Evolutionary conservation across 2,113 vertebrate genomes (phyloP).

Genomic region (Talpa occidentalis): DNA sequence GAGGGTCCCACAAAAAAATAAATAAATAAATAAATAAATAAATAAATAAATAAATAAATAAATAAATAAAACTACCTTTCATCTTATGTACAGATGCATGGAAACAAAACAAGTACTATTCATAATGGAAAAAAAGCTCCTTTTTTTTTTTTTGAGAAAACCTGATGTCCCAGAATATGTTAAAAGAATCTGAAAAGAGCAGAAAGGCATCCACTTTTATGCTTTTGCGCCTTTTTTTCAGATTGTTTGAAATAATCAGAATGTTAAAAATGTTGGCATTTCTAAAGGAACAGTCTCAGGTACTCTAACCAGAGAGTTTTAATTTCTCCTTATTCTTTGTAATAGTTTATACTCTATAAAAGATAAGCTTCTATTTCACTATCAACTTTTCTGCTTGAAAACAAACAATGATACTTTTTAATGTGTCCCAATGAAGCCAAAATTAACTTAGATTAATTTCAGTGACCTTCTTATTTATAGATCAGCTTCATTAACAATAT

Average conservation of each 20-base stretch:
- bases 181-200: background rate
- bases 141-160: constrained; percentile 42
- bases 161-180: background rate
- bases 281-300: constrained; percentile 48
- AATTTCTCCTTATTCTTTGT: constrained; percentile 70
- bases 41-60: no score
- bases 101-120: constrained; percentile 1
- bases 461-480: constrained; percentile 37
- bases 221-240: background rate
- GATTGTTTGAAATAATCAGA: constrained; percentile 39
- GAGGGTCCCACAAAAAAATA: no score
- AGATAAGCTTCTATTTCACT: constrained; percentile 67
- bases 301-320: constrained; percentile 45
- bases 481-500: background rate
- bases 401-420: constrained; percentile 65
- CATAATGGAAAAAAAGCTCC: background rate
- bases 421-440: constrained; percentile 48
- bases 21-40: no score
- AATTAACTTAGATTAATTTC: constrained; percentile 65
- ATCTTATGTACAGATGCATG: background rate
- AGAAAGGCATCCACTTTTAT: constrained; percentile 37
- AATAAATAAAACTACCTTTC: background rate
- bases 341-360: constrained; percentile 72
- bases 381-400: constrained; percentile 49
- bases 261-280: constrained; percentile 38